Conservation (phyloP, 2,888 invertebrate species). For the Atrina japonica region DNA sequence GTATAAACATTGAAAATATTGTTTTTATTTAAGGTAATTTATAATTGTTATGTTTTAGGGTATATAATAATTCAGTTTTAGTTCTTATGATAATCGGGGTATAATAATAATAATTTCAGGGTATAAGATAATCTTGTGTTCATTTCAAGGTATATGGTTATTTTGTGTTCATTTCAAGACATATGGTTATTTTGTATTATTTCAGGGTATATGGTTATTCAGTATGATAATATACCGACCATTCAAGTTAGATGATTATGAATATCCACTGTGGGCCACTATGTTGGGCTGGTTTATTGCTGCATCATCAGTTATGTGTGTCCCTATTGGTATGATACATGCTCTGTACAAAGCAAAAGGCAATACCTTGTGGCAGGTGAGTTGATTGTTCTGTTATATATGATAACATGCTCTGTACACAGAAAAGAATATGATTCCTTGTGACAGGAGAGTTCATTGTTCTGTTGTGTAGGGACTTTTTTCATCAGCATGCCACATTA, state of each 20-base stretch:
- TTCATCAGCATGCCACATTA: too few species aligned
- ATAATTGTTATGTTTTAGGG: too few species aligned
- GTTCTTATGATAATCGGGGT: too few species aligned
- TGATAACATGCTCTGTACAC: too few species aligned
- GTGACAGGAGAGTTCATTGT: constrained; percentile 84
- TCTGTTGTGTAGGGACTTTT: background rate
- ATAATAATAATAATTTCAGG: too few species aligned
- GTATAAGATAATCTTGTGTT: background rate
- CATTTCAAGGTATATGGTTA: too few species aligned
- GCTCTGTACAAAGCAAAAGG: constrained; percentile 88
- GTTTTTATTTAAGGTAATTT: background rate
- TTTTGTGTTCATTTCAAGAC: background rate
- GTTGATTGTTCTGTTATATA: constrained; percentile 1
- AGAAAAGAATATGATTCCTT: constrained; percentile 81
- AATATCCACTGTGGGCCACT: constrained; percentile 91
- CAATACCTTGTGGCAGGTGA: constrained; percentile 87
- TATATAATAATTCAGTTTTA: too few species aligned
- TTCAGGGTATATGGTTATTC: constrained; percentile 92
- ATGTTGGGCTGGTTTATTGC: constrained; percentile 93
- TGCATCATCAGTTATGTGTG: constrained; percentile 90
- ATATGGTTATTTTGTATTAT: constrained; percentile 13
- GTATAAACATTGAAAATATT: background rate
- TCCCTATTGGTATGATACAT: constrained; percentile 88
- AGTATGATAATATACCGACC: constrained; percentile 93
- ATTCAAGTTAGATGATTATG: constrained; percentile 91